Evolutionary conservation across 2,797 vertebrate species (phyloP), one percentile per base, ranked within the genome.

Genomic region (Peromyscus aztecus): DNA sequence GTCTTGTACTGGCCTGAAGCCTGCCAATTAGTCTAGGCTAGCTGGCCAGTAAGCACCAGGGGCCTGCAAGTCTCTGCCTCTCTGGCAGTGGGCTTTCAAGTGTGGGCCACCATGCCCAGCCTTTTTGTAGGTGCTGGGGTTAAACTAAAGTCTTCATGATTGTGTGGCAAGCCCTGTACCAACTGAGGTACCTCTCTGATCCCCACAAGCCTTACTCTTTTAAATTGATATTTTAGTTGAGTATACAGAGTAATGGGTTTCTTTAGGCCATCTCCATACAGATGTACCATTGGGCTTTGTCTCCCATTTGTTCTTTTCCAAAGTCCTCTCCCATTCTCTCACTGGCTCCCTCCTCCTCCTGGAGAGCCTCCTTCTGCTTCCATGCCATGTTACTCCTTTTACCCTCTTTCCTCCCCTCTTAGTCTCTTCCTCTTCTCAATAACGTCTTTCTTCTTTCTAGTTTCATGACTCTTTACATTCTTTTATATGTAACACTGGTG

Each of bases 381-480:
- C 17, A 23, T 2, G 5, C 17, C 17, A 6, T 0, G 1, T 4
- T 23, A 23, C 31, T 31, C 23, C 9, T 31, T 23, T 59, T 34
- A 43, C n/a, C 24, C 19, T 69, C 46, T 4, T 59, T 3, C 3
- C 24, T 59, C 10, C 21, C 10, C 21, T 57, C 31, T n/a, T 34
- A 43, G 27, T 19, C 55, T 16, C 34, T 59, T 46, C 21, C 12
- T 61, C 55, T 34, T 34, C 40, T 27, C 29, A n/a, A 16, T 49
- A 63, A 14, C 29, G 31, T 55, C 34, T 57, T 73, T 37, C 69
- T 86, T 4, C n/a, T 43, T 59, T 31, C 16, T 43, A 59, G 49
- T 43, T 59, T 31, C n/a, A 43, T 31, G 11, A 73, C 52, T 11
- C n/a, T 49, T 37, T 37, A 19, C 23, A 16, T 14, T 52, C 52